Conservation (phyloP, 64 coral and sea anemone species). For the Orbicella faveolata region DNA sequence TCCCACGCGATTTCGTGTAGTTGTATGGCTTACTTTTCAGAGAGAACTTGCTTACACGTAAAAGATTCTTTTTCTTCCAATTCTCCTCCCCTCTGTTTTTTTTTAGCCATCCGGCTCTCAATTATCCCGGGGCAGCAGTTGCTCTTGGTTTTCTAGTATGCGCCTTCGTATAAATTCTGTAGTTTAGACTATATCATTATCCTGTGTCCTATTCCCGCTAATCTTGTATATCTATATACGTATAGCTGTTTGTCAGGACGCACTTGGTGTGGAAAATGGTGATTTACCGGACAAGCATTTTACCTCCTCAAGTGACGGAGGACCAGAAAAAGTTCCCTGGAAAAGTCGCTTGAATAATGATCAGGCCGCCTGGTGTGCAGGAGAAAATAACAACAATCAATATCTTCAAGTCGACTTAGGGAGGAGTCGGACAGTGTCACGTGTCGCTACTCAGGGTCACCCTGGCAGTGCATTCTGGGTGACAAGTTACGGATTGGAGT, state of each 20-base stretch:
- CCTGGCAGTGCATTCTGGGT: conserved; percentile 41
- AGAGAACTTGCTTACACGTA: too few species aligned
- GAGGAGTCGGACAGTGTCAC: neutral
- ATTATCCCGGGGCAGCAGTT: too few species aligned
- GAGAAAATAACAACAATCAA: conserved; percentile 13
- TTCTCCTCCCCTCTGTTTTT: too few species aligned
- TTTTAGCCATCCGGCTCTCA: too few species aligned
- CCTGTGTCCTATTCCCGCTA: too few species aligned
- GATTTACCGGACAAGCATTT: conserved; percentile 1
- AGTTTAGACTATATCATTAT: too few species aligned
- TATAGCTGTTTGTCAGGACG: neutral
- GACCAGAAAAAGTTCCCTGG: conserved; percentile 11
- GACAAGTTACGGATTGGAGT: conserved; percentile 24
- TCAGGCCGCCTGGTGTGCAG: conserved; percentile 58
- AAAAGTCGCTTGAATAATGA: neutral
- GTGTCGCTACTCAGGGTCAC: conserved; percentile 57
- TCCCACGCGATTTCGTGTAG: too few species aligned
- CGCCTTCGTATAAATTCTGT: neutral
- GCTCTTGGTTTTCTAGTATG: too few species aligned
- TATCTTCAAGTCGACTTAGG: conserved; percentile 65
- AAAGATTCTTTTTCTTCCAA: too few species aligned
- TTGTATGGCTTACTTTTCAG: too few species aligned
- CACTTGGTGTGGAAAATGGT: neutral
- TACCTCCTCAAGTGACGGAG: conserved; percentile 5
- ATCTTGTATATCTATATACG: neutral